phyloP scores from a whole-genome alignment of 64 coral and sea anemone genomes.

The Trachythela sp. region DNA sequence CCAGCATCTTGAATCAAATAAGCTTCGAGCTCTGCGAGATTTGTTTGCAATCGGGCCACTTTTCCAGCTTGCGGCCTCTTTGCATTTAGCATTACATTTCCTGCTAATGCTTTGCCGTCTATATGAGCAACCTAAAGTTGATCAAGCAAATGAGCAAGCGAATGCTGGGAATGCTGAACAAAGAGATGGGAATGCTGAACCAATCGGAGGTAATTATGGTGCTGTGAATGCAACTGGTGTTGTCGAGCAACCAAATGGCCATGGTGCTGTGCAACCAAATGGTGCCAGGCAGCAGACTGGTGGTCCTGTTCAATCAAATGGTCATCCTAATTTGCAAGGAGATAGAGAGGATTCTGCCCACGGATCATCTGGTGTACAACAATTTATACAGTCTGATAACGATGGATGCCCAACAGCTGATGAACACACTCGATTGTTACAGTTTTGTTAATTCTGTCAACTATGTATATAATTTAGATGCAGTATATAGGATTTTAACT shows the following conservation, averaged over 20 bases:
- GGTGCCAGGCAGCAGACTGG: not conserved
- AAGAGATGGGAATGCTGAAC: not conserved
- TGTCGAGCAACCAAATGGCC: not conserved
- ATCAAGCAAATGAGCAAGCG: not conserved
- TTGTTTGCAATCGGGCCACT: not conserved
- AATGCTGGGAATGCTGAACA: not conserved
- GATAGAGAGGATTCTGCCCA: not conserved
- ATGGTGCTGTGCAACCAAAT: not conserved
- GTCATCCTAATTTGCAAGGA: not conserved
- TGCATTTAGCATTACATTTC: constrained; percentile 1
- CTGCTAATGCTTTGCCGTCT: not conserved
- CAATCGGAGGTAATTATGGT: not conserved
- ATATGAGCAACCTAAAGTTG: not conserved
- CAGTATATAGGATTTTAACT: too few species aligned
- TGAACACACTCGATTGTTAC: too few species aligned
- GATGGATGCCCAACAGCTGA: too few species aligned
- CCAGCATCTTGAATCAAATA: not conserved
- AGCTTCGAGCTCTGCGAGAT: not conserved
- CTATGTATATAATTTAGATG: too few species aligned
- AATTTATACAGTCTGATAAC: too few species aligned
- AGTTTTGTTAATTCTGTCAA: too few species aligned
- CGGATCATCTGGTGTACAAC: too few species aligned
- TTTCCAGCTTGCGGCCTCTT: not conserved
- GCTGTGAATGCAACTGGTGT: not conserved
- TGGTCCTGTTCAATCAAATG: not conserved